These are phyloP conservation scores for Caranx ignobilis DNA, from an alignment of 2,113 vertebrate genomes.

Conservation along the genomic window DNA sequence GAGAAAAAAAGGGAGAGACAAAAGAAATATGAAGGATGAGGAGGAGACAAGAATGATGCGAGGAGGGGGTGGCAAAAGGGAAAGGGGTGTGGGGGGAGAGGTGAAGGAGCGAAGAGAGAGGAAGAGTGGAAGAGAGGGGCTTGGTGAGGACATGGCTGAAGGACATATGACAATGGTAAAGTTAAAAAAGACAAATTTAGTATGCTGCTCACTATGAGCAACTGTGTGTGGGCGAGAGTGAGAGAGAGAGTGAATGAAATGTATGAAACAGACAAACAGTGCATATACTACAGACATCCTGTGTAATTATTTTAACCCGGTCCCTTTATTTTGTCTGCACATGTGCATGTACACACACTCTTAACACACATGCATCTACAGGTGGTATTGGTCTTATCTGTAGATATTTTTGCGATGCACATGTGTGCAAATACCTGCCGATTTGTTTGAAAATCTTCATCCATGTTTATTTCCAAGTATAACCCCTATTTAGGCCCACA, in stretches of 20 bases:
- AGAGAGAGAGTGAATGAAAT: not conserved
- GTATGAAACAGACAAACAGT: not conserved
- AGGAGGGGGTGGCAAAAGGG: not conserved
- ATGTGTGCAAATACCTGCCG: not conserved
- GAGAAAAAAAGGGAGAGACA: not conserved
- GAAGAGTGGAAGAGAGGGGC: constrained; percentile 3
- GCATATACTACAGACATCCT: not conserved
- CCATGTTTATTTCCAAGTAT: not conserved
- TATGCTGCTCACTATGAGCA: constrained; percentile 49
- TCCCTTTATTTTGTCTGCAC: not conserved
- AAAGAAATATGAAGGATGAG: not conserved
- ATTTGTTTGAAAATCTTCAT: not conserved
- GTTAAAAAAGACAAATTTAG: constrained; percentile 42
- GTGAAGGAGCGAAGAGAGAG: constrained; percentile 23
- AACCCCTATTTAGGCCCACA: not conserved
- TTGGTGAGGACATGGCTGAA: constrained; percentile 35
- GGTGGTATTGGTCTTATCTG: not conserved
- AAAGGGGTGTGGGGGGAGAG: not conserved
- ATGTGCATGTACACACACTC: not conserved
- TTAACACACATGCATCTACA: not conserved
- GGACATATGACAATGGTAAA: constrained; percentile 38
- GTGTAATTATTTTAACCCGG: no score
- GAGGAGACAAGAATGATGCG: not conserved
- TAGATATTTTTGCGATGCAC: not conserved
- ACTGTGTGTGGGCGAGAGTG: constrained; percentile 1